These are phyloP conservation scores for Amia ocellicauda DNA, from an alignment of 2,113 vertebrate genomes.

Conservation along the genomic window DNA sequence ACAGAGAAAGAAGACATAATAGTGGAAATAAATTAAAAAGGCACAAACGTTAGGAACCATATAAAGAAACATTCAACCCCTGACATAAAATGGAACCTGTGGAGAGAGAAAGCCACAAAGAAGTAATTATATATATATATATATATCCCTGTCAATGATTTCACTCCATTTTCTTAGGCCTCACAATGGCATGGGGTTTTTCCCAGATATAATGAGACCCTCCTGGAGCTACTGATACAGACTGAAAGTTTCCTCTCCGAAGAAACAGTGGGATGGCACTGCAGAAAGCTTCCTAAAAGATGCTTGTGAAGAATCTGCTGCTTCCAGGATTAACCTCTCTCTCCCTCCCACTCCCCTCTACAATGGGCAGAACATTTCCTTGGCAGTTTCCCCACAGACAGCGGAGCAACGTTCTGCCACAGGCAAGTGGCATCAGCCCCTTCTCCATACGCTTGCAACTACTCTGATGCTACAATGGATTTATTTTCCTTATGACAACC, in stretches of 20 bases:
- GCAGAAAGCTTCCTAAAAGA: not conserved
- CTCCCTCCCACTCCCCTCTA: not conserved
- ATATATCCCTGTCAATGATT: too few species aligned
- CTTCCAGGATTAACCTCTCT: not conserved
- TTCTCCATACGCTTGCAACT: slow-evolving; percentile 43
- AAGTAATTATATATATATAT: too few species aligned
- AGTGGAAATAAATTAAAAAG: too few species aligned
- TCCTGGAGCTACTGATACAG: not conserved
- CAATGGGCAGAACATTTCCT: slow-evolving; percentile 1
- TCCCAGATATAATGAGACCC: not conserved
- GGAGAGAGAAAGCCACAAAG: too few species aligned
- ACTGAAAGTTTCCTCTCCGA: not conserved
- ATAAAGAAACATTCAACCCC: too few species aligned
- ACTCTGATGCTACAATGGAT: slow-evolving; percentile 44
- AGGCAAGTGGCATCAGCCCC: slow-evolving; percentile 24
- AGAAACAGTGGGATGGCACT: not conserved
- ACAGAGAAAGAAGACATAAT: too few species aligned
- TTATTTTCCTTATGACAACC: slow-evolving; percentile 57
- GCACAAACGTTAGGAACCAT: too few species aligned
- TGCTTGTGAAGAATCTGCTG: not conserved
- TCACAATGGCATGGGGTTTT: not conserved
- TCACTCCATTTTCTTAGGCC: not conserved
- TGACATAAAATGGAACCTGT: too few species aligned
- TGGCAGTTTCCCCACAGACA: slow-evolving; percentile 19
- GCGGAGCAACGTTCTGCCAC: slow-evolving; percentile 7